Evolutionary conservation across 2,888 invertebrate species (phyloP), one percentile per base, ranked within the genome.

Genomic region (Megastigmus dorsalis): DNA sequence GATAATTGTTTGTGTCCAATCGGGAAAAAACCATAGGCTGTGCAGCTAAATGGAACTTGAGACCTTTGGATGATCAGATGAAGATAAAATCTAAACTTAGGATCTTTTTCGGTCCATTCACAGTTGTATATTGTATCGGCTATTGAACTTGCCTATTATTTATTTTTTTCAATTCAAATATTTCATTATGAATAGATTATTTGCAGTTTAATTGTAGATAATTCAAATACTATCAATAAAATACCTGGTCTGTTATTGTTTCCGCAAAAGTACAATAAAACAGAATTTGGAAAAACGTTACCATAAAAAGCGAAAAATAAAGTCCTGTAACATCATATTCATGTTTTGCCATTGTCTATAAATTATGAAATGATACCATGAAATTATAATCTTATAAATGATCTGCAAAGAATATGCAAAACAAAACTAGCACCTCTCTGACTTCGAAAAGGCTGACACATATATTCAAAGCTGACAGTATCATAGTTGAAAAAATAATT

Each of bases 231-330:
- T n/a, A n/a, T n/a, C n/a, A n/a, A n/a, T n/a, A n/a, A n/a, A n/a
- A n/a, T n/a, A 52, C 52, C 52, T 52, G 28, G 9, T n/a, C 28
- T 5, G 52, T 52, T n/a, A 52, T 18, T 28, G 26, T 28, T 28
- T 52, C 57, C 18, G 57, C 57, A 20, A 57, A 57, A 13, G 38
- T 38, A 38, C 57, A 57, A 13, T 57, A 57, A 36, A 57, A 57
- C 20, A 57, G 5, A 9, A 57, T 57, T 23, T 57, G 57, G 13
- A 57, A 13, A 36, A 57, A 57, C 18, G 57, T 57, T 5, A 20
- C 9, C 5, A 20, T 10, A 3, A 57, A 20, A 13, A 57, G 23
- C 10, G 23, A 18, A 1, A 18, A 4, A 20, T 38, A n/a, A 36
- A 57, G 4, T 26, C 13, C 26, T 15, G 54, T 30, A 15, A 28